phyloP scores from a whole-genome alignment of 2,888 invertebrate species.

The Drosophila recens region DNA sequence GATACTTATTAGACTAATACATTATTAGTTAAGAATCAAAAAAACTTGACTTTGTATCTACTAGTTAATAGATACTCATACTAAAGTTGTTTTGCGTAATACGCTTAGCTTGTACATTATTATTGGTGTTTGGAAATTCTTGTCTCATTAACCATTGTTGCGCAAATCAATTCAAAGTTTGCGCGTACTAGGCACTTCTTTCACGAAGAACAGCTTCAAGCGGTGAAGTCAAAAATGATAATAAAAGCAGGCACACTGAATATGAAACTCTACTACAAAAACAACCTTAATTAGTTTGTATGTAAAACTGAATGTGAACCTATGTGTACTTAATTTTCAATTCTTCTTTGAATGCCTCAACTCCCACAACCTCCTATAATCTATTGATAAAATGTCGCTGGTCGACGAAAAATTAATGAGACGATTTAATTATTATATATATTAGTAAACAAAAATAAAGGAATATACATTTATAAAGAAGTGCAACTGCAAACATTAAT shows the following conservation, averaged over 20 bases:
- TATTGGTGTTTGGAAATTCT: constrained; percentile 8
- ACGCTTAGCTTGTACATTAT: constrained; percentile 59
- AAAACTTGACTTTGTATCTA: constrained; percentile 3
- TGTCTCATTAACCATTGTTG: constrained; percentile 5
- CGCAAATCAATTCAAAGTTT: neutral
- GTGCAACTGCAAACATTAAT: constrained; percentile 28
- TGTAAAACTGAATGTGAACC: constrained; percentile 4
- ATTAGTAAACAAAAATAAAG: constrained; percentile 6
- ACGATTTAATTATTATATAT: constrained; percentile 24
- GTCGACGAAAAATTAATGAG: constrained; percentile 69
- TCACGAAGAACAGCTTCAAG: neutral
- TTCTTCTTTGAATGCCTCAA: neutral
- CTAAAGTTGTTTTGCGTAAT: constrained; percentile 26
- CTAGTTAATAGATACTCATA: constrained; percentile 8
- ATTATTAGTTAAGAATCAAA: neutral
- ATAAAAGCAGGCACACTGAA: neutral
- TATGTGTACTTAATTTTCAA: constrained; percentile 11
- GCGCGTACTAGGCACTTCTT: neutral
- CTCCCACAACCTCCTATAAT: constrained; percentile 7
- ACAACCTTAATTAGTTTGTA: neutral
- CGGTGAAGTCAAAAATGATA: neutral
- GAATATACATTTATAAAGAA: constrained; percentile 1
- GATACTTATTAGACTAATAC: constrained; percentile 4
- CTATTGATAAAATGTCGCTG: constrained; percentile 72
- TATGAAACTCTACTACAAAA: constrained; percentile 8